phyloP scores from a whole-genome alignment of 2,888 invertebrate species.

The Apamea sordens region DNA sequence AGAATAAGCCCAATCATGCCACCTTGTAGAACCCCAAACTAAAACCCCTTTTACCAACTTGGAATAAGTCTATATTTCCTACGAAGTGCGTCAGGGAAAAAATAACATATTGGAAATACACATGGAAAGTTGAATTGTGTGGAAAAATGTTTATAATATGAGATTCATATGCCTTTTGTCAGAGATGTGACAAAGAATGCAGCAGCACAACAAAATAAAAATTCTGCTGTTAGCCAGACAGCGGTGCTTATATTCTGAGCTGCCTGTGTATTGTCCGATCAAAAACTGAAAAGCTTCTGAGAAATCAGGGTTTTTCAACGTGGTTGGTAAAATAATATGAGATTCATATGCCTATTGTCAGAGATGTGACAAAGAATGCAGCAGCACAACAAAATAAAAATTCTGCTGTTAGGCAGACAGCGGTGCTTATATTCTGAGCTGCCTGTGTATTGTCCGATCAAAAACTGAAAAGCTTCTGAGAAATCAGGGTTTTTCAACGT shows the following conservation, averaged over 20 bases:
- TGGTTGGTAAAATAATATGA: not conserved
- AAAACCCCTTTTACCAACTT: not conserved
- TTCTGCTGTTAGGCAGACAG: not conserved
- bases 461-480: constrained; percentile 16
- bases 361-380: not conserved
- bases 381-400: not conserved
- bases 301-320: constrained; percentile 3
- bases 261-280: not conserved
- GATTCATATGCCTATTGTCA: not conserved
- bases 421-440: not conserved
- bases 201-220: not conserved
- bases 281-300: constrained; percentile 14
- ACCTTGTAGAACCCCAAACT: not conserved
- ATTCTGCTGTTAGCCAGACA: not conserved
- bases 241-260: not conserved
- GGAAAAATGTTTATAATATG: not conserved
- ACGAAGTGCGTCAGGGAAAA: not conserved
- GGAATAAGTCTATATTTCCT: not conserved
- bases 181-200: not conserved
- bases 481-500: constrained; percentile 1
- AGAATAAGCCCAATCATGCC: not conserved
- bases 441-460: not conserved
- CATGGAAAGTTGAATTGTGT: not conserved
- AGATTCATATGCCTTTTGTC: not conserved
- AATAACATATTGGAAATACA: not conserved